Evolutionary conservation across 2,888 invertebrate genomes (phyloP).

Genomic region (Heliothis peltigera): DNA sequence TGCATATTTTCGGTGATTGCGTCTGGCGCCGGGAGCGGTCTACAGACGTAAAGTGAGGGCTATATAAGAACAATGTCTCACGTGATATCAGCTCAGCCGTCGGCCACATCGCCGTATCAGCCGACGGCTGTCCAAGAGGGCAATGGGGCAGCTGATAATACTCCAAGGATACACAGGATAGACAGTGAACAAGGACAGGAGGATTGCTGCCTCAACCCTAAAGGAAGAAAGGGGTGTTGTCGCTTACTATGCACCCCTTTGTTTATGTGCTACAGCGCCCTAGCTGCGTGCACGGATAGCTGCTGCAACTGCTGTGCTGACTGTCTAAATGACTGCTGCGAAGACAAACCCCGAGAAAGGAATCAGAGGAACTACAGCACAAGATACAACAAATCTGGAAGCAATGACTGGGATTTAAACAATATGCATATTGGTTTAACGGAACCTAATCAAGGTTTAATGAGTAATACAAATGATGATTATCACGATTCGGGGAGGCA

Average conservation of each 20-base stretch:
- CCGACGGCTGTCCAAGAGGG: slow-evolving; percentile 55
- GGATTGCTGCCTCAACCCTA: slow-evolving; percentile 62
- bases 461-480: slow-evolving; percentile 13
- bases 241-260: slow-evolving; percentile 57
- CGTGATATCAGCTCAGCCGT: slow-evolving; percentile 59
- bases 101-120: slow-evolving; percentile 60
- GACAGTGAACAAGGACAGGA: slow-evolving; percentile 44
- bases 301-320: slow-evolving; percentile 64
- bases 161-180: slow-evolving; percentile 45
- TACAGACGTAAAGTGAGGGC: slow-evolving; percentile 6
- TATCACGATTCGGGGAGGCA: background rate
- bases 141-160: slow-evolving; percentile 15
- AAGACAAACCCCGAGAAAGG: slow-evolving; percentile 55
- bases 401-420: slow-evolving; percentile 43
- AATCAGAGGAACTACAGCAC: slow-evolving; percentile 16
- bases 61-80: slow-evolving; percentile 53
- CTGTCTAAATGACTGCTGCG: slow-evolving; percentile 64
- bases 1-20: slow-evolving; percentile 40
- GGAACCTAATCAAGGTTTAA: slow-evolving; percentile 17
- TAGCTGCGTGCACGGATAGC: slow-evolving; percentile 57
- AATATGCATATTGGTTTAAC: slow-evolving; percentile 15
- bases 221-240: slow-evolving; percentile 57
- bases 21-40: slow-evolving; percentile 47
- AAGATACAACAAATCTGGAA: slow-evolving; percentile 41
- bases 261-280: slow-evolving; percentile 53